Evolutionary conservation across 2,797 vertebrate species (phyloP).

Genomic region (Myiothlypis coronata): DNA sequence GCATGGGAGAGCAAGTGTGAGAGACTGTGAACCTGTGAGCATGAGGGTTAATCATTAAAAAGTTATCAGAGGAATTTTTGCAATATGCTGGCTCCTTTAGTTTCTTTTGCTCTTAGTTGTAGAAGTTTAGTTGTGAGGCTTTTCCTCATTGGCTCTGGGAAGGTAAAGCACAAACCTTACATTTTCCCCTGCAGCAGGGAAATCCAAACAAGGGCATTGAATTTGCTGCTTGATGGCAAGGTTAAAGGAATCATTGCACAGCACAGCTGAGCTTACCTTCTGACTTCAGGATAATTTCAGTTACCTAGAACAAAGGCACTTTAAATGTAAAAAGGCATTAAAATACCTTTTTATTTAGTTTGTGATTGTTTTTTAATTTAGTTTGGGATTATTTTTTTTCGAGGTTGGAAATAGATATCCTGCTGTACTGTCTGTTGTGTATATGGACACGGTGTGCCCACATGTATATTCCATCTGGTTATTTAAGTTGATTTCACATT

Average conservation of each 20-base stretch:
- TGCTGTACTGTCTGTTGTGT: neutral
- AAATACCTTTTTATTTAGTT: neutral
- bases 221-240: conserved; percentile 70
- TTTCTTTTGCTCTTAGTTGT: conserved; percentile 57
- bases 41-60: conserved; percentile 19
- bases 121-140: conserved; percentile 18
- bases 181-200: conserved; percentile 55
- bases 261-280: conserved; percentile 62
- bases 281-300: neutral
- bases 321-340: neutral
- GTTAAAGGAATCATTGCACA: conserved; percentile 68
- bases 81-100: conserved; percentile 54
- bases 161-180: conserved; percentile 50
- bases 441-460: neutral
- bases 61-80: conserved; percentile 59
- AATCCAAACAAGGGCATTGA: conserved; percentile 48
- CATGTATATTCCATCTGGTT: neutral
- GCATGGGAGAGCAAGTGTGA: neutral
- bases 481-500: neutral
- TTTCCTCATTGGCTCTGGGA: conserved; percentile 55
- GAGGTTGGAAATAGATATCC: neutral
- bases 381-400: neutral
- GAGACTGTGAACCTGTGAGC: neutral
- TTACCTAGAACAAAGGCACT: neutral
- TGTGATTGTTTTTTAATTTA: neutral